Base-by-base conservation (phyloP, 2,888 invertebrate genomes). In the Conops quadrifasciatus region DNA sequence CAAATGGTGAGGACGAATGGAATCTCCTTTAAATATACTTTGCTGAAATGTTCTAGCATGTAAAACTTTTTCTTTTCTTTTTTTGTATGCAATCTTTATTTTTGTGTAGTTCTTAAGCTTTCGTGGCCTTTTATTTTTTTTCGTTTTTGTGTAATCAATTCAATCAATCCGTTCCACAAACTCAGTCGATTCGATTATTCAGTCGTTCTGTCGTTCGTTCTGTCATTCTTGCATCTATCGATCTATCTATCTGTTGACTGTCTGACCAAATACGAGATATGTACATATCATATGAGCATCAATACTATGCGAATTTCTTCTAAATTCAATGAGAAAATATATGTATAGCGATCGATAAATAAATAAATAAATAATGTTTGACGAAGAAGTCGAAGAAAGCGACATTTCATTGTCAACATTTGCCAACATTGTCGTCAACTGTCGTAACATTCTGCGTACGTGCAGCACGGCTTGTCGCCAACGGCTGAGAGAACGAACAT, bases 301-400 rank as follows among this genome's bases (percentile, higher is more conserved):
- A 56, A 36, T 36, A 36, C 36, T 24, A 53, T 53, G 49, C 67
- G 58, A 30, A 51, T 30, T 60, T 68, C 68, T 62, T 51, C 60
- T 21, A 49, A 68, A 51, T 68, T 68, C 68, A 68, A 62, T 68
- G 51, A 49, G 36, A 51, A 28, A 51, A 43, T 15, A 43, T 16
- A 47, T 47, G 36, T 36, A 36, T 7, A 36, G 36, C 4, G 4
- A 45, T 13, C 16, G 4, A 19, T 45, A 24, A 36, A 66, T 66
- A 56, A 56, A 66, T 66, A 53, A 62, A 68, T 68, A 68, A 68
- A 68, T 68, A 60, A 59, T 56, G 56, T 3, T 24, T 56, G 21
- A 43, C 15, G 28, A 26, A 16, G 63, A 63, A 63, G 63, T 16
- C n/a, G 47, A 5, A 24, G 63, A 63, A 63, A 63, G 36, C 36